Evolutionary conservation across 2,888 invertebrate genomes (phyloP), one percentile per base, ranked within the genome.

Genomic region (Chironomus riparius): DNA sequence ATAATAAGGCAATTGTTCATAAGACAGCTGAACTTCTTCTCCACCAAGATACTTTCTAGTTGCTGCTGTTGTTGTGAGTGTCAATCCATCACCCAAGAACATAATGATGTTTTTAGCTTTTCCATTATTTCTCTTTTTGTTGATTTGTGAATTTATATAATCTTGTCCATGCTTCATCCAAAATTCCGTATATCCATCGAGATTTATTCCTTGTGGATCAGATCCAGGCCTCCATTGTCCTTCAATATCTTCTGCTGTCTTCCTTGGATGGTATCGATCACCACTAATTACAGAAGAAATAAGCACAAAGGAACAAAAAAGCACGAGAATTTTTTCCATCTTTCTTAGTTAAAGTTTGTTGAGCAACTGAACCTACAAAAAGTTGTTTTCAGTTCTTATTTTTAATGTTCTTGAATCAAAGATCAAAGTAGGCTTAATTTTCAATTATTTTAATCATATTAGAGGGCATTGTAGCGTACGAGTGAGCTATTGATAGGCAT

Each of bases 71-170:
- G 95, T 95, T 0, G 93, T 87, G 72, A 94, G 86, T 38, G 93
- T 92, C 94, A 95, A 93, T 1, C 95, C 95, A 80, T 95, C 95
- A 0, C 95, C 95, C 18, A 95, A 85, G 80, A 94, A 94, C 77
- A 94, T 81, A 76, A 95, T 92, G 0, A 93, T 87, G 82, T 94
- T 95, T 82, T 89, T 91, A 0, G 91, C 91, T 78, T 84, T 85
- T 68, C 86, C 86, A 1, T 80, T 83, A 18, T 83, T 84, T 0
- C 77, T 48, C 47, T 77, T 13, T 0, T 77, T 78, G 4, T 78
- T 77, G n/a, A 82, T 77, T 47, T 86, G 83, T 12, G 81, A 78
- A 24, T 77, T 74, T 50, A 86, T 80, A 7, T 78, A 81, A 0
- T 79, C 80, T 70, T 80, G 81, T 5, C 86, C 86, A 71, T 84